Evolutionary conservation across 2,797 vertebrate species (phyloP), one percentile per base, ranked within the genome.

Genomic region (Dipus sagitta): DNA sequence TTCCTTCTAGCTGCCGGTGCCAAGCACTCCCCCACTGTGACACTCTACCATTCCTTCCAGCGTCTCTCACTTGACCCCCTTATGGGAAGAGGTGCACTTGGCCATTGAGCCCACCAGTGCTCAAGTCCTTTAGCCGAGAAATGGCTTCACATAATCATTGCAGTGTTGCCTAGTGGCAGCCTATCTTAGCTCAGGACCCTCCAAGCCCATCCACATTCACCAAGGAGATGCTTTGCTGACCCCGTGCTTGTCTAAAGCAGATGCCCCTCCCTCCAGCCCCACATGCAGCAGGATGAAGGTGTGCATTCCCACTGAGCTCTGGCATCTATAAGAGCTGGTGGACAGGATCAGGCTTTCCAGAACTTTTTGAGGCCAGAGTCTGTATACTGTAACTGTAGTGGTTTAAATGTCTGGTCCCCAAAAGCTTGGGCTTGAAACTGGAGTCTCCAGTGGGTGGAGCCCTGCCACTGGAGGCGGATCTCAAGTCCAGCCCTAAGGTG

Each of bases 91-190:
- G 47, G 32, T 21, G 9, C 47, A 15, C 11, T 0, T 42, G 32
- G 7, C 60, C 82, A 11, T 10, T 82, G 71, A 38, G 60, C 21
- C 79, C 68, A 30, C 30, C 28, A 24, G 3, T 34, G 23, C 72
- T 90, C 68, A 7, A 10, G 12, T 52, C 34, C 62, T 67, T 47
- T 65, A 79, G 4, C 18, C 30, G 52, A 65, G 65, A 84, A 93
- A 74, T 65, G 24, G n/a, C 65, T 3, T 3, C 78, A 32, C 52
- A 4, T 0, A 0, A 0, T 32, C 38, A 1, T 23, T 8, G 32
- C 3, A 20, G 82, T 3, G 58, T 18, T 1, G 15, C 28, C 86
- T 82, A 26, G 70, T 0, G 10, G 54, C 14, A n/a, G 24, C 80
- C 74, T 6, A n/a, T 60, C 28, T 58, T 64, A 1, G 30, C 23